These are phyloP conservation scores for Platyrinchus mystaceus DNA, from an alignment of 2,797 vertebrate species.

Conservation along the genomic window DNA sequence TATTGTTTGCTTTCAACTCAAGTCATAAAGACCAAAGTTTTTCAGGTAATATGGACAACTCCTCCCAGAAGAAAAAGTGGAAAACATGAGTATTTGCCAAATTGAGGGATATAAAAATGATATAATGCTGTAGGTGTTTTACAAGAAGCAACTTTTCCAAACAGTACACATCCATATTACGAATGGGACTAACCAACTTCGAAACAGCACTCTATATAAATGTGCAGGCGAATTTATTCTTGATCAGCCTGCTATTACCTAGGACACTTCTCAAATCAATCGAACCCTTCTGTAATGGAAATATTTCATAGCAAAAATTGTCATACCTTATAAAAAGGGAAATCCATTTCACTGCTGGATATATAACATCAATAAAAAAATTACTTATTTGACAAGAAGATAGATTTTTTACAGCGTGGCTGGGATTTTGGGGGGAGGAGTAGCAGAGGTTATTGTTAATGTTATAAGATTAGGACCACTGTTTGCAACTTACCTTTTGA, in stretches of 20 bases:
- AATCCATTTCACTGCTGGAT: constrained; percentile 39
- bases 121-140: background rate
- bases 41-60: background rate
- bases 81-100: background rate
- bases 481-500: constrained; percentile 52
- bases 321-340: constrained; percentile 40
- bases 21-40: constrained; percentile 3
- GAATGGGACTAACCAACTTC: background rate
- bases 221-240: background rate
- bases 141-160: background rate
- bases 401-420: background rate
- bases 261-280: constrained; percentile 23
- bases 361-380: constrained; percentile 12
- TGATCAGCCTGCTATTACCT: background rate
- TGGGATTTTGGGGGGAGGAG: background rate
- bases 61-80: background rate
- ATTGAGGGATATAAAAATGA: background rate
- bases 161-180: background rate
- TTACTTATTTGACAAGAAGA: constrained; percentile 42
- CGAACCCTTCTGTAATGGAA: background rate
- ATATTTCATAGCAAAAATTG: constrained; percentile 6
- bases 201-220: background rate
- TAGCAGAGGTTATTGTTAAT: constrained; percentile 46
- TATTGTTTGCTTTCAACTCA: background rate
- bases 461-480: constrained; percentile 45